phyloP scores from a whole-genome alignment of 2,113 vertebrate genomes.

The Dromas ardeola region DNA sequence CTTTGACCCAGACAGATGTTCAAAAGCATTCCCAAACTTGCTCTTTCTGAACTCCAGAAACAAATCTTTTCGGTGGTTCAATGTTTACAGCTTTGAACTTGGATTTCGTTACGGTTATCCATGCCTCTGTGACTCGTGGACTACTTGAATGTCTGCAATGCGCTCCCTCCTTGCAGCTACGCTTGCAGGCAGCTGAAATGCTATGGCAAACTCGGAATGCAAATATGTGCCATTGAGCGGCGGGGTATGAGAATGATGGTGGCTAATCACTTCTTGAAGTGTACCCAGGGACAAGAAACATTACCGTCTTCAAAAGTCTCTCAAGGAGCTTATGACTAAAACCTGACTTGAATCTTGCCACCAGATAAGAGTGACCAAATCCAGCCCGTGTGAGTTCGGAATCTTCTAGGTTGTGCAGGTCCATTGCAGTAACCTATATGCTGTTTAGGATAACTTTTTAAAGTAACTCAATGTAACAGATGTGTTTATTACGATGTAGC shows the following conservation, averaged over 20 bases:
- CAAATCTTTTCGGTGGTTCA: background rate
- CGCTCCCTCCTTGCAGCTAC: background rate
- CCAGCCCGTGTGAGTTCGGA: background rate
- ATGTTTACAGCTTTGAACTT: background rate
- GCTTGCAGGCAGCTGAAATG: background rate
- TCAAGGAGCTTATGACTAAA: background rate
- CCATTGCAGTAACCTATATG: background rate
- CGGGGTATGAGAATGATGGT: background rate
- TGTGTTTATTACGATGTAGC: background rate
- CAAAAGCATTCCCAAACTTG: background rate
- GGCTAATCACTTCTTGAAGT: background rate
- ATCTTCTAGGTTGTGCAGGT: background rate
- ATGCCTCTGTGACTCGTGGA: background rate
- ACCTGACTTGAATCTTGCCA: background rate
- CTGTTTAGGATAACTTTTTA: background rate
- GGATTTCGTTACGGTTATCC: background rate
- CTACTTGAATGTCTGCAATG: background rate
- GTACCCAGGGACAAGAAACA: fast-evolving
- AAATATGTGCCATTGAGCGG: background rate
- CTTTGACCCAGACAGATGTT: background rate
- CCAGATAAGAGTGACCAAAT: background rate
- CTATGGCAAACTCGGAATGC: fast-evolving
- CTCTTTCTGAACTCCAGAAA: background rate
- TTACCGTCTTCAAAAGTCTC: background rate
- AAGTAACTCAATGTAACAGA: background rate